phyloP scores from a whole-genome alignment of 1,140 invertebrate species.

The Euwallacea similis region DNA sequence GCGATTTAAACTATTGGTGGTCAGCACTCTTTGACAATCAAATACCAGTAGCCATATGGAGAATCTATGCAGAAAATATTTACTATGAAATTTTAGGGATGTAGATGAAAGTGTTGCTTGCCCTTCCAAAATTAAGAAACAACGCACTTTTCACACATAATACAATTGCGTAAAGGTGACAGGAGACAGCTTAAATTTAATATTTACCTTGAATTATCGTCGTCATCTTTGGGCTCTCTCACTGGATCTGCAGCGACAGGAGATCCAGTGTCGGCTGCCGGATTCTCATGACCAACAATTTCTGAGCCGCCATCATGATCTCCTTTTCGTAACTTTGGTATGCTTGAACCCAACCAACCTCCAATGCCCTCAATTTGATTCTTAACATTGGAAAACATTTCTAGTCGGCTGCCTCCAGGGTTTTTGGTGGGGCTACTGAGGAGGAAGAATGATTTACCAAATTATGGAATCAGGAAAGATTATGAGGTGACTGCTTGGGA shows the following conservation, averaged over 20 bases:
- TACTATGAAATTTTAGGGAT: too few species aligned
- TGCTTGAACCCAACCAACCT: conserved; percentile 75
- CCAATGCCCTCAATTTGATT: conserved; percentile 78
- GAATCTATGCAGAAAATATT: too few species aligned
- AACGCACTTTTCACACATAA: background rate
- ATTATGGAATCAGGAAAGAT: too few species aligned
- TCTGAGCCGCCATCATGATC: conserved; percentile 48
- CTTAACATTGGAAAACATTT: conserved; percentile 81
- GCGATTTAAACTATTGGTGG: too few species aligned
- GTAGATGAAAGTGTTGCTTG: too few species aligned
- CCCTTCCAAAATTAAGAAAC: too few species aligned
- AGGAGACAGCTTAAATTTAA: background rate
- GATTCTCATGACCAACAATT: conserved; percentile 51
- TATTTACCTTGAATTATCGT: conserved; percentile 76
- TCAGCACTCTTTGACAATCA: too few species aligned
- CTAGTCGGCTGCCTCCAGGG: conserved; percentile 67
- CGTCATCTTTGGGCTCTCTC: conserved; percentile 64
- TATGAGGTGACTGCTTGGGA: too few species aligned
- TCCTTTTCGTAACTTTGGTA: conserved; percentile 69
- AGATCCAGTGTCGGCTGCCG: conserved; percentile 53
- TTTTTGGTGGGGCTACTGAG: conserved; percentile 58
- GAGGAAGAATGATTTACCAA: too few species aligned
- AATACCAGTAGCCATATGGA: too few species aligned
- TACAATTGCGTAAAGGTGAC: background rate
- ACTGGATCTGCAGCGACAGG: conserved; percentile 57